phyloP scores from a whole-genome alignment of 2,888 invertebrate species.

The Malthinus seriepunctatus region DNA sequence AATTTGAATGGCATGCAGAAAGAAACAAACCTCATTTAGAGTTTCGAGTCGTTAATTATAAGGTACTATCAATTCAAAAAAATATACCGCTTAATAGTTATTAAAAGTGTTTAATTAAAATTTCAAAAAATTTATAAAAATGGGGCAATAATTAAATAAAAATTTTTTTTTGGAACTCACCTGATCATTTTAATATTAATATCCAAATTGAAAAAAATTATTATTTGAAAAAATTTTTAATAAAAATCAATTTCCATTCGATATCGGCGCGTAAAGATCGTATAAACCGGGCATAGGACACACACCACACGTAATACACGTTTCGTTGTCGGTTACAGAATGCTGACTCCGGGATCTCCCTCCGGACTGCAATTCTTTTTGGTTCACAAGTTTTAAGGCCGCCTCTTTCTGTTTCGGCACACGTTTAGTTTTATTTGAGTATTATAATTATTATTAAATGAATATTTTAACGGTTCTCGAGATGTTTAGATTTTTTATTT shows the following conservation, averaged over 20 bases:
- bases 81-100: too few relatives aligned
- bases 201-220: constrained; percentile 1
- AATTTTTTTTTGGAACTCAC: neutral
- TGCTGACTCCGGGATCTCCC: constrained; percentile 24
- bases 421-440: neutral
- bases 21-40: too few relatives aligned
- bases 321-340: constrained; percentile 25
- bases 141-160: too few relatives aligned
- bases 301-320: constrained; percentile 22
- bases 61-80: too few relatives aligned
- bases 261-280: neutral
- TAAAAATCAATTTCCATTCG: neutral
- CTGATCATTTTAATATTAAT: neutral
- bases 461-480: constrained; percentile 4
- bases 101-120: neutral
- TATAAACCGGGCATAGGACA: constrained; percentile 9
- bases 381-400: constrained; percentile 11
- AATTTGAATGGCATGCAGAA: too few relatives aligned
- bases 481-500: constrained; percentile 5
- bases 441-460: constrained; percentile 5
- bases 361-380: constrained; percentile 21
- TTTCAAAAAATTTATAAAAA: neutral
- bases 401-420: constrained; percentile 9
- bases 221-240: neutral
- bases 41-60: too few relatives aligned